Evolutionary conservation across 2,888 invertebrate genomes (phyloP), one percentile per base, ranked within the genome.

Genomic region (Phoronis australis): DNA sequence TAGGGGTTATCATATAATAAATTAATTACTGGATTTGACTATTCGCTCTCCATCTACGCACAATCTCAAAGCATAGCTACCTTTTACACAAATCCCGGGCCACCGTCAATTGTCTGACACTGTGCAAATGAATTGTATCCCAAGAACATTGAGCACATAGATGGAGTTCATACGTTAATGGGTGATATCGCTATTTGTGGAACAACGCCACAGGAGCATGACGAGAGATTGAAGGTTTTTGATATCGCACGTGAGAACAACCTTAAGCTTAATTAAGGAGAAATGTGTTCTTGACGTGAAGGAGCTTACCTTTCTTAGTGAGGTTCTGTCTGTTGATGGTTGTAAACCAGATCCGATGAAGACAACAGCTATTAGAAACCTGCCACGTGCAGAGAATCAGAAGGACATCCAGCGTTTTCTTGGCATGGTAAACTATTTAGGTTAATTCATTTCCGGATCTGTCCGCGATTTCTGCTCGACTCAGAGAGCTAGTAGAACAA

Each of bases 221-320:
- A 47, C 39, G 15, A 5, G 3, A 22, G 23, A 1, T 26, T 52
- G 23, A 46, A 42, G 18, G 42, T 48, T 6, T 26, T 53, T n/a
- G 46, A 46, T 1, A 38, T 26, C 23, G 50, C 53, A 1, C 40
- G 51, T 25, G 24, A 48, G 22, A 31, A 22, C 1, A 42, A 38
- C 27, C 27, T 46, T 6, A 54, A 50, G 49, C 47, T 54, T 1
- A 48, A 53, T n/a, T 21, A 31, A 21, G 12, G 52, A 54, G 20
- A 55, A 50, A 22, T 47, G 46, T 45, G 24, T 45, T 18, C 21
- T 54, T 24, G 45, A 50, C 25, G 52, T 54, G 22, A 5, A 22
- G 35, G 45, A 50, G 23, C 25, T 55, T 1, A 47, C 40, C n/a
- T 54, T 55, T 40, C 26, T 55, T 4, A 51, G 55, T 23, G 45